These are phyloP conservation scores for Poecilia gillii DNA, from an alignment of 2,797 vertebrate species.

Conservation along the genomic window DNA sequence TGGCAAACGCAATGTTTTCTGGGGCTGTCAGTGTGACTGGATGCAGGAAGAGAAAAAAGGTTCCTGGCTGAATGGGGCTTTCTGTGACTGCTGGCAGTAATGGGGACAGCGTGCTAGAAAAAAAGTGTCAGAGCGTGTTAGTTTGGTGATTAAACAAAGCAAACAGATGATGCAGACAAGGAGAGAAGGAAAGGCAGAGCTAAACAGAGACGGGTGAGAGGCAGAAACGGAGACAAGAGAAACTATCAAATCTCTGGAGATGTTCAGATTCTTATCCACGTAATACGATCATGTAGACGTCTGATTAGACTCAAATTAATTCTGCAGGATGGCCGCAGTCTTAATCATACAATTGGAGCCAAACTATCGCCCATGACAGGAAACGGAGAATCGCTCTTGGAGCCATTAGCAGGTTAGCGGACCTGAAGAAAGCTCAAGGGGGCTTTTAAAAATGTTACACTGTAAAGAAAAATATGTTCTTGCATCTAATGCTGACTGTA, in stretches of 20 bases:
- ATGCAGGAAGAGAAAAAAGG: conserved; percentile 20
- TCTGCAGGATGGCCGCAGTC: background rate
- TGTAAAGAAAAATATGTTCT: background rate
- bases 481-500: background rate
- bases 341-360: background rate
- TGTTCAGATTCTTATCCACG: conserved; percentile 14
- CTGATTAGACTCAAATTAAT: background rate
- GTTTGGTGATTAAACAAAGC: conserved; percentile 66
- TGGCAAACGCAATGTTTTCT: conserved; percentile 62
- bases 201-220: conserved; percentile 7
- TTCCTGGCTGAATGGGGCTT: conserved; percentile 61
- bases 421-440: background rate
- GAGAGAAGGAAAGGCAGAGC: conserved; percentile 25
- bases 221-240: background rate
- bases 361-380: background rate
- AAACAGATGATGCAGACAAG: conserved; percentile 58
- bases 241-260: background rate
- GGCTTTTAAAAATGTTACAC: background rate
- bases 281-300: background rate
- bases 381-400: background rate
- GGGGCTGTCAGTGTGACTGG: conserved; percentile 52
- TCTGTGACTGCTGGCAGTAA: conserved; percentile 56
- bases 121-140: conserved; percentile 69
- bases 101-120: conserved; percentile 53
- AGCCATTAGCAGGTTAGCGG: background rate